Conservation (phyloP, 1,140 invertebrate species). For the Aleiodes sp. region DNA sequence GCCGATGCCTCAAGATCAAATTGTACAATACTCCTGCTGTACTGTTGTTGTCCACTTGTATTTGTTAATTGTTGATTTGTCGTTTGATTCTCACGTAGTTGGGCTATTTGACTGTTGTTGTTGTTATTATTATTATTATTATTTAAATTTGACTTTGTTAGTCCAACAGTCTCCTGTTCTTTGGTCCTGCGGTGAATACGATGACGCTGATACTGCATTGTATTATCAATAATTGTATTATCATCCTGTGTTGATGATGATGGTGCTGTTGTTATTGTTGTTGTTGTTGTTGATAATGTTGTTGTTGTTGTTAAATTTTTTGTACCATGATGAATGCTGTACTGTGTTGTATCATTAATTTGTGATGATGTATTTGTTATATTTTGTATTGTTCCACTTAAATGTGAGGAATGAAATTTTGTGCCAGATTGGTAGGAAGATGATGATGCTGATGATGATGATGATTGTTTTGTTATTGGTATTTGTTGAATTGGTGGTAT, state of each 20-base stretch:
- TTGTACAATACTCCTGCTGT: conserved; percentile 66
- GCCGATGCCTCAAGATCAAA: conserved; percentile 84
- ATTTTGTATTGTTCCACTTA: background rate
- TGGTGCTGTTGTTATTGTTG: conserved; percentile 35
- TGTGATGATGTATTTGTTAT: conserved; percentile 23
- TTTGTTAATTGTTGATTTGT: conserved; percentile 39
- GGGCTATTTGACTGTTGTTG: background rate
- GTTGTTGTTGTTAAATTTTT: conserved; percentile 33
- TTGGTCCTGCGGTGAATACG: conserved; percentile 64
- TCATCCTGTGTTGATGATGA: conserved; percentile 40
- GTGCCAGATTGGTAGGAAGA: conserved; percentile 55
- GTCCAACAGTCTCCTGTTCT: conserved; percentile 55
- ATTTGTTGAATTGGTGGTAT: background rate
- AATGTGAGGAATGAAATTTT: conserved; percentile 63
- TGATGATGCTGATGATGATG: background rate
- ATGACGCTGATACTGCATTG: conserved; percentile 55
- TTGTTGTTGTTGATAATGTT: conserved; percentile 39
- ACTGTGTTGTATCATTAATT: background rate
- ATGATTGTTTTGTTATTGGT: conserved; percentile 1
- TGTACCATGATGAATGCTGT: background rate
- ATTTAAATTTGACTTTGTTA: conserved; percentile 48
- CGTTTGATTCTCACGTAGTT: conserved; percentile 15
- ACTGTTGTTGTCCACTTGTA: conserved; percentile 47
- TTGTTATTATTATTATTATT: conserved; percentile 27
- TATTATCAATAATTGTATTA: conserved; percentile 20